Conservation (phyloP, 2,888 invertebrate genomes). For the Melipona beecheii region DNA sequence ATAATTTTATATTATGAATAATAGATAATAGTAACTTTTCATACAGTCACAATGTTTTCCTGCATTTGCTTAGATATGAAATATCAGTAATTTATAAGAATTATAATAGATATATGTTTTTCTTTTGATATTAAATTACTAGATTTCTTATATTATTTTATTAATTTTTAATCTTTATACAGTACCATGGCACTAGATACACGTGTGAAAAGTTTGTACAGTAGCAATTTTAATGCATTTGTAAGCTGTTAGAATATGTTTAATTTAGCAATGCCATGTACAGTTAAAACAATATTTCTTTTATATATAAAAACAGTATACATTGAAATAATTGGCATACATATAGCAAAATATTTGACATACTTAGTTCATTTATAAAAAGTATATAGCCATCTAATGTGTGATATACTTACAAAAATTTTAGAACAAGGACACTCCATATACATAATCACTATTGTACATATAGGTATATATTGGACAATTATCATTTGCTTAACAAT, state of each 20-base stretch:
- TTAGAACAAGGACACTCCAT: conserved; percentile 53
- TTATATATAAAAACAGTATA: conserved; percentile 45
- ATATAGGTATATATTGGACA: conserved; percentile 60
- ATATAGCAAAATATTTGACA: conserved; percentile 43
- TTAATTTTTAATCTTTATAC: conserved; percentile 29
- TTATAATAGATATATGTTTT: conserved; percentile 23
- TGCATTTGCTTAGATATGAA: conserved; percentile 35
- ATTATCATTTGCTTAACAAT: conserved; percentile 57
- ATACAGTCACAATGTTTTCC: conserved; percentile 48
- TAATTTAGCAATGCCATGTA: conserved; percentile 41
- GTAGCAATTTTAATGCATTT: conserved; percentile 55
- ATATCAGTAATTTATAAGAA: conserved; percentile 30
- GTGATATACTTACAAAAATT: conserved; percentile 52
- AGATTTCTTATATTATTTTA: conserved; percentile 33
- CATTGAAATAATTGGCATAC: conserved; percentile 46
- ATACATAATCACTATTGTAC: conserved; percentile 67
- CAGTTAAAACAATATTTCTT: conserved; percentile 48
- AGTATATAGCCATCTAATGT: conserved; percentile 40
- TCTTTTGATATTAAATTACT: conserved; percentile 27
- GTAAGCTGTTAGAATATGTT: conserved; percentile 33
- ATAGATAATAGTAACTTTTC: conserved; percentile 23
- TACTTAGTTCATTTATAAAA: conserved; percentile 42
- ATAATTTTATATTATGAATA: conserved; percentile 30
- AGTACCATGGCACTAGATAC: conserved; percentile 52
- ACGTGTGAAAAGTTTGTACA: conserved; percentile 59